Evolutionary conservation across 2,113 vertebrate genomes (phyloP), one percentile per base, ranked within the genome.

Genomic region (Perccottus glenii): DNA sequence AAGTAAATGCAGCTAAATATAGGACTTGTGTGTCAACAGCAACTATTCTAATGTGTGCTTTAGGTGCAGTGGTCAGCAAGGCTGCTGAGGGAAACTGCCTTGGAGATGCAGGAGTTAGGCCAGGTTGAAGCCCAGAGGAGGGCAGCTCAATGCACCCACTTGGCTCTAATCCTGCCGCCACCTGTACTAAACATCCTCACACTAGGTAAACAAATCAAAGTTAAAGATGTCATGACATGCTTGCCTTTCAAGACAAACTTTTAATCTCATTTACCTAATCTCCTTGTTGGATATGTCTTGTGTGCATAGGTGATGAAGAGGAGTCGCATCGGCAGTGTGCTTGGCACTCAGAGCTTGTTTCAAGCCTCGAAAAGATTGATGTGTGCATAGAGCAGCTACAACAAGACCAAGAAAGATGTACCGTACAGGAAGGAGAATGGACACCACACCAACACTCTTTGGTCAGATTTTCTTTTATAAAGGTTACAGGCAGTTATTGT

Each of bases 301-400:
- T 58, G 15, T 65, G 49, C 83, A 0, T 61, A 97, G 95, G 75
- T 46, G 94, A 95, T 47, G 92, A 84, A 66, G 87, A 93, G 2
- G 95, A 96, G 78, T 92, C 89, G 90, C 89, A 94, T 46, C 91
- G 88, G 80, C 93, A 95, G 78, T 75, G 78, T 0, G 60, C 78
- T 50, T 91, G 94, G 84, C 60, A 86, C 16, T 58, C 92, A 6
- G 87, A 90, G 82, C 59, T 94, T 32, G 63, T 70, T 53, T 87
- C 88, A 1, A 85, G 88, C 14, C 82, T 95, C 15, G 92, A 93
- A 76, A 92, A 87, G 73, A 52, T 94, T 73, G 73, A 81, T 27
- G 88, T 94, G 55, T 92, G 87, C 5, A 46, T 80, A 47, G 85
- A 89, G 61, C 94, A 90, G 73, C 83, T 94, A 60, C 89, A 83